Evolutionary conservation across 2,797 vertebrate genomes (phyloP), one percentile per base, ranked within the genome.

Genomic region (Yasuhikotakia modesta): DNA sequence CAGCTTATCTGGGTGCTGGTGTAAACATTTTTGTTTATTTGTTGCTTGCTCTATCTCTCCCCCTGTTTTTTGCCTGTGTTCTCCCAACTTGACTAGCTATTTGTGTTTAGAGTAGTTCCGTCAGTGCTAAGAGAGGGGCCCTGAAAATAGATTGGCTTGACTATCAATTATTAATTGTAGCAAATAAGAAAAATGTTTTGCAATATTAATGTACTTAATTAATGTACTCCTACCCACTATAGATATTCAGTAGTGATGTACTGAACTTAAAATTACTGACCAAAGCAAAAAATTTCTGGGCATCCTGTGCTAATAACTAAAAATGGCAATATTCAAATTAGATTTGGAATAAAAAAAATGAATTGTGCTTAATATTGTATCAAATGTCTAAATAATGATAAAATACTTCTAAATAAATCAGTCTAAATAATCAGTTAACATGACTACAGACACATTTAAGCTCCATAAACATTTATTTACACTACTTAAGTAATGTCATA

Each of bases 91-190:
- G 55, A 32, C 69, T 48, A 63, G 72, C 50, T 32, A 45, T 50
- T 60, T 73, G 72, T 66, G 43, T 70, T 61, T 61, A 67, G 78
- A 82, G 77, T 43, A 35, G 72, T 65, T 79, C 39, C 73, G 77
- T 53, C 72, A 79, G 32, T 69, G 76, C 72, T 70, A 77, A 76
- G 60, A 52, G 84, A 45, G 84, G 81, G 84, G 82, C 85, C 75
- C 87, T 78, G 86, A 87, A 91, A 93, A 93, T 93, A 88, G 90
- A 89, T 91, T 89, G 89, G 81, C 82, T 80, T 83, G 85, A 82
- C 64, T 86, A 92, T 93, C 87, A 93, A 94, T 93, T 87, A 94
- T 94, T 93, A 79, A 94, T 82, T 85, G 90, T 92, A 93, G 90
- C 89, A 92, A 92, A 91, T 91, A 88, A 83, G 80, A 55, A 80